phyloP scores from a whole-genome alignment of 2,797 vertebrate genomes.

The Sorex maritimensis region DNA sequence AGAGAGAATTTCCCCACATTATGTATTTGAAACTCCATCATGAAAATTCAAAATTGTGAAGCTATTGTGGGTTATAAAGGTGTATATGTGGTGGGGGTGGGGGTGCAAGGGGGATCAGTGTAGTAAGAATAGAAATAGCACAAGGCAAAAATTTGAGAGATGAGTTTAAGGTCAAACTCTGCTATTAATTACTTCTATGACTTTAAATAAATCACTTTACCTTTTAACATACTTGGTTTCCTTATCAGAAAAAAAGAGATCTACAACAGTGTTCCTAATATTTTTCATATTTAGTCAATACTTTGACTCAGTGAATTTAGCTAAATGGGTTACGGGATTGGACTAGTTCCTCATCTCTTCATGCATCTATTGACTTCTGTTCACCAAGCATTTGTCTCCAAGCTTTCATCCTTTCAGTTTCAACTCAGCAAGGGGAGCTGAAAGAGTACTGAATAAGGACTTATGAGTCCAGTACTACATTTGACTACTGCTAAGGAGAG shows the following conservation, averaged over 20 bases:
- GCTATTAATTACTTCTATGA: neutral
- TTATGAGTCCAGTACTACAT: neutral
- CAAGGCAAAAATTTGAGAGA: neutral
- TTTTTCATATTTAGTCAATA: slow-evolving; percentile 23
- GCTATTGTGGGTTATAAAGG: slow-evolving; percentile 13
- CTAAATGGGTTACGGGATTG: slow-evolving; percentile 1
- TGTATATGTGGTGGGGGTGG: neutral
- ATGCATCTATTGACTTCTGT: neutral
- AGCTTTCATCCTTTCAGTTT: neutral
- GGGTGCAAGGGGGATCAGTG: neutral
- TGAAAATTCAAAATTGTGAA: slow-evolving; percentile 73
- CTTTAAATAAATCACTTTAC: neutral
- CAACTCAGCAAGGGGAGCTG: neutral
- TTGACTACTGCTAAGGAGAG: neutral
- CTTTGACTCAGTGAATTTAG: slow-evolving; percentile 28
- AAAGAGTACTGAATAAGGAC: neutral
- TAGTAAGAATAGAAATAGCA: slow-evolving; percentile 5
- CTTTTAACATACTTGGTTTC: slow-evolving; percentile 38
- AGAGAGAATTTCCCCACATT: slow-evolving; percentile 79
- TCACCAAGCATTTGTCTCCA: slow-evolving; percentile 14
- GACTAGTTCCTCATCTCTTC: neutral
- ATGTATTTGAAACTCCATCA: slow-evolving; percentile 73
- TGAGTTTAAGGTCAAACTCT: neutral
- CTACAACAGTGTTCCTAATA: neutral
- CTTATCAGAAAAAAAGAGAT: slow-evolving; percentile 36